Evolutionary conservation across 2,797 vertebrate species (phyloP).

Genomic region (Geotrypetes seraphini): DNA sequence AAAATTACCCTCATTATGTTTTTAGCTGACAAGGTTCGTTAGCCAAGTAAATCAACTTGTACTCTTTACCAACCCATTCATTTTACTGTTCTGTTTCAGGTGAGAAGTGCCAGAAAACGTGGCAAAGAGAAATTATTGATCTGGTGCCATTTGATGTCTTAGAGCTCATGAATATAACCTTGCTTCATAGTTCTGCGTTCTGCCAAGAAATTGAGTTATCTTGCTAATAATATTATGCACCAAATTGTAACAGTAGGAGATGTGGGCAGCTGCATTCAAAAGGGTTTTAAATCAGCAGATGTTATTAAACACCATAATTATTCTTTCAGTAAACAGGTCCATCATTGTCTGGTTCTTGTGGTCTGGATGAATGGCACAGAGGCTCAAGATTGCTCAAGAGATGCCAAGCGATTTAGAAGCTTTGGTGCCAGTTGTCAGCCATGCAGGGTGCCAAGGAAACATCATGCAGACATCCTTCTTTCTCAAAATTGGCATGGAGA

Average conservation of each 20-base stretch:
- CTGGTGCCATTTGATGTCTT: too few species aligned
- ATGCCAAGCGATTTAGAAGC: background rate
- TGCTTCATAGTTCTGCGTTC: background rate
- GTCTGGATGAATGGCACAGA: background rate
- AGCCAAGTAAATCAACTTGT: too few species aligned
- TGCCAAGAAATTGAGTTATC: rapidly evolving
- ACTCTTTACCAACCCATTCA: too few species aligned
- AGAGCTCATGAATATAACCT: background rate
- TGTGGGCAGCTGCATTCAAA: rapidly evolving
- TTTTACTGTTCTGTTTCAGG: too few species aligned
- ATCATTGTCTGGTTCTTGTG: background rate
- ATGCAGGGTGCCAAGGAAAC: background rate
- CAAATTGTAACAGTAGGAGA: background rate
- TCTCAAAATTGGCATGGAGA: conserved; percentile 8
- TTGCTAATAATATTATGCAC: rapidly evolving
- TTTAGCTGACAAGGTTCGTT: too few species aligned
- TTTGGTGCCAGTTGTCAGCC: background rate
- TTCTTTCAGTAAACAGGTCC: background rate
- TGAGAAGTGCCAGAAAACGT: too few species aligned
- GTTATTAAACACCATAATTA: background rate
- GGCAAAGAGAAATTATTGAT: too few species aligned
- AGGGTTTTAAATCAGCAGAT: background rate
- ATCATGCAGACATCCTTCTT: background rate
- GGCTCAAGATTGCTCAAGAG: background rate
- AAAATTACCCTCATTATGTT: too few species aligned